Conservation (phyloP, 2,888 invertebrate species). For the Caenorhabditis zanzibari region DNA sequence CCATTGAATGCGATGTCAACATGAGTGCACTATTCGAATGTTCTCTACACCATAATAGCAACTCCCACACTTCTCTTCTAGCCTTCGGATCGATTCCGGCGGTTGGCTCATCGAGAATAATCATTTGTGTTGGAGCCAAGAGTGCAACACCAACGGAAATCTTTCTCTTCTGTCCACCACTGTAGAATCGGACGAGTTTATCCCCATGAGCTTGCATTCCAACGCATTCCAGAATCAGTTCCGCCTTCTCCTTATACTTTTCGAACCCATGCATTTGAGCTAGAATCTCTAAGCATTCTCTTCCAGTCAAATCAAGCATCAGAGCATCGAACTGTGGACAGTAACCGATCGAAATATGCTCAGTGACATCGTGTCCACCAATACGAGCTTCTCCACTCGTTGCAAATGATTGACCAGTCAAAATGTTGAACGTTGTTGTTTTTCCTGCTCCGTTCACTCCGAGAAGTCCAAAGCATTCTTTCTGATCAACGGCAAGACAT, state of each 20-base stretch:
- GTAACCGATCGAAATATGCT: slow-evolving; percentile 76
- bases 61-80: slow-evolving; percentile 86
- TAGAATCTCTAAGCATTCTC: slow-evolving; percentile 76
- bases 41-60: slow-evolving; percentile 70
- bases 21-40: slow-evolving; percentile 74
- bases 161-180: slow-evolving; percentile 90
- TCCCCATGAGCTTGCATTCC: slow-evolving; percentile 77
- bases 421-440: slow-evolving; percentile 82
- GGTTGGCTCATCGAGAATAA: slow-evolving; percentile 86
- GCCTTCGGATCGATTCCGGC: slow-evolving; percentile 87
- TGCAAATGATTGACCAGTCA: slow-evolving; percentile 77
- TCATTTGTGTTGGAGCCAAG: slow-evolving; percentile 88
- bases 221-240: slow-evolving; percentile 74
- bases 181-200: slow-evolving; percentile 73
- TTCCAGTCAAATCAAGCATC: slow-evolving; percentile 78
- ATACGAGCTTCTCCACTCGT: slow-evolving; percentile 65
- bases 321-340: slow-evolving; percentile 83
- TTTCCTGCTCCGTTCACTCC: slow-evolving; percentile 82
- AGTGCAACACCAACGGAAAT: slow-evolving; percentile 90
- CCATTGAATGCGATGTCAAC: slow-evolving; percentile 79
- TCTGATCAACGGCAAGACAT: slow-evolving; percentile 76
- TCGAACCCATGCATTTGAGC: slow-evolving; percentile 72
- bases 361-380: slow-evolving; percentile 62
- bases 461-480: slow-evolving; percentile 82
- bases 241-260: slow-evolving; percentile 68